Conservation (phyloP, 2,888 invertebrate genomes). For the Nymphalis polychloros region DNA sequence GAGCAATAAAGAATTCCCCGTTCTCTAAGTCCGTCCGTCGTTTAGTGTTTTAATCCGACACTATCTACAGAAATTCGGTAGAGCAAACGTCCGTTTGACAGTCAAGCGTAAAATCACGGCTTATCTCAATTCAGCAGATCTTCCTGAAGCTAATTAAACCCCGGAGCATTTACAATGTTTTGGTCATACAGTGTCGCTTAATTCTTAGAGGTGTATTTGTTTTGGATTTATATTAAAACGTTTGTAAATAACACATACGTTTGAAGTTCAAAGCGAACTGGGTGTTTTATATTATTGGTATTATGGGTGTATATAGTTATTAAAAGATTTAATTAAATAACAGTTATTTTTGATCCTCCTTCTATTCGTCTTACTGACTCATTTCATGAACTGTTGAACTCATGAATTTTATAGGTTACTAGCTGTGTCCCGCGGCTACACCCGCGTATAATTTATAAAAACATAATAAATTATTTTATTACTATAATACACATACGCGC, state of each 20-base stretch:
- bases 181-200: background rate
- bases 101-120: constrained; percentile 37
- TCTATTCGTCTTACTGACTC: too few relatives aligned
- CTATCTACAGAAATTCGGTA: constrained; percentile 35
- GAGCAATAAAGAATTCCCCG: constrained; percentile 17
- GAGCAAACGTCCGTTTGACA: constrained; percentile 33
- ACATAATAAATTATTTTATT: too few relatives aligned
- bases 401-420: too few relatives aligned
- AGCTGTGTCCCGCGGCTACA: too few relatives aligned
- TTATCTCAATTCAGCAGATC: constrained; percentile 40
- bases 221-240: background rate
- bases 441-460: too few relatives aligned
- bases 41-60: constrained; percentile 19
- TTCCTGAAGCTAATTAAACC: constrained; percentile 36
- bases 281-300: too few relatives aligned
- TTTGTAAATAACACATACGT: background rate
- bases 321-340: too few relatives aligned
- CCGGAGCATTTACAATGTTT: constrained; percentile 27
- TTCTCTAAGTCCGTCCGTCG: background rate
- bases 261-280: background rate
- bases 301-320: too few relatives aligned
- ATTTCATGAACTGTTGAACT: too few relatives aligned
- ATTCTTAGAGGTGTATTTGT: constrained; percentile 6
- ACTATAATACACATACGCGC: too few relatives aligned
- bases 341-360: too few relatives aligned